A percentile compares a stretch with the other conserved stretches of the same genome.
These are phyloP conservation scores for Linnaemya tessellans DNA, from an alignment of 2,888 invertebrate species.

Conservation along the genomic window DNA sequence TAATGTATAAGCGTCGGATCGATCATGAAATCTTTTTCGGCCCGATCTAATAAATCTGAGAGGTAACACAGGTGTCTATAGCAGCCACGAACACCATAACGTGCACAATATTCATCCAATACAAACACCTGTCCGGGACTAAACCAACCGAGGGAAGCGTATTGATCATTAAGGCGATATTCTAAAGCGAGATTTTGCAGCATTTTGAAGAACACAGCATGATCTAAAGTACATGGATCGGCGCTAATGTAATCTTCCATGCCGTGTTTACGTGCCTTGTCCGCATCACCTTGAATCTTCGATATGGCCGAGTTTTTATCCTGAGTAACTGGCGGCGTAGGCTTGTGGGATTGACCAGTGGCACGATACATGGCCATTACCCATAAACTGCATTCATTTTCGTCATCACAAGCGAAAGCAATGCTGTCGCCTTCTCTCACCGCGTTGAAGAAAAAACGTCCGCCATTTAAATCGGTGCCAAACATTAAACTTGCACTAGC, in stretches of 20 bases:
- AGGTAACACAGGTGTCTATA: conserved; percentile 98
- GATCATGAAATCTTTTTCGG: conserved; percentile 96
- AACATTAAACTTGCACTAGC: conserved; percentile 96
- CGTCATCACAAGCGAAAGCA: conserved; percentile 97
- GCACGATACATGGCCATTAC: conserved; percentile 99
- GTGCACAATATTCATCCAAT: conserved; percentile 98
- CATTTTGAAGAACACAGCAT: conserved; percentile 95
- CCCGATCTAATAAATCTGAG: conserved; percentile 96
- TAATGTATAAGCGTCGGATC: conserved; percentile 99
- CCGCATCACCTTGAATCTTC: conserved; percentile 90
- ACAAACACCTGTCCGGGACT: conserved; percentile 99
- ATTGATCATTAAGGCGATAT: conserved; percentile 98
- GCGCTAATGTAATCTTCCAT: conserved; percentile 99
- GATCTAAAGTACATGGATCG: conserved; percentile 99
- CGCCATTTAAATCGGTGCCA: conserved; percentile 96
- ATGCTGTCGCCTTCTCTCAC: conserved; percentile 99
- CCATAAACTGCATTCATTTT: conserved; percentile 99
- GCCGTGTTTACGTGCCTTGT: conserved; percentile 97
- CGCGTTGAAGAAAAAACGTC: conserved; percentile 98
- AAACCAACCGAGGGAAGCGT: conserved; percentile 99
- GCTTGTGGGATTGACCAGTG: conserved; percentile 99
- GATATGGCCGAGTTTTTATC: conserved; percentile 94
- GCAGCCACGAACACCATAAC: conserved; percentile 98
- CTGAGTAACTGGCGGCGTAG: conserved; percentile 95
- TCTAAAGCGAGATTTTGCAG: conserved; percentile 97